Percentiles rank a stretch among this genome's conserved stretches.
Conservation (phyloP, 2,797 vertebrate genomes). For the Acanthornis magna region DNA sequence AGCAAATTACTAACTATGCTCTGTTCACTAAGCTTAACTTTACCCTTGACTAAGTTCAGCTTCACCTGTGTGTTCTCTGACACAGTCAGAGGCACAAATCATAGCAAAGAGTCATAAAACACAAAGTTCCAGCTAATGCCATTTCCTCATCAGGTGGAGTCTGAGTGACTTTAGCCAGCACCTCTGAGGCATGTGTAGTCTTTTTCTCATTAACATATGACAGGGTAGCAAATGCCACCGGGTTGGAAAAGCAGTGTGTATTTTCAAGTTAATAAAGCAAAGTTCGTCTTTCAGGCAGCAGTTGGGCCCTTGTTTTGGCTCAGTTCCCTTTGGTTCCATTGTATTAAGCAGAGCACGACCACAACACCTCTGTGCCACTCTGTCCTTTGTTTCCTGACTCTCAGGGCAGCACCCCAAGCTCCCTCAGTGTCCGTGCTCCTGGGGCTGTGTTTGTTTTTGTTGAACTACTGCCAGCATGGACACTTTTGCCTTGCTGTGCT, state of each 20-base stretch:
- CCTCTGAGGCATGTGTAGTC: neutral
- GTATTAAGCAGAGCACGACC: neutral
- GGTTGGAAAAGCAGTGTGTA: neutral
- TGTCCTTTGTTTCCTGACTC: neutral
- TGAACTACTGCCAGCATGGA: accelerated
- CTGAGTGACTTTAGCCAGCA: neutral
- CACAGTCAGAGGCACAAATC: neutral
- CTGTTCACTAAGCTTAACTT: neutral
- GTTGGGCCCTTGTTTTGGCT: neutral
- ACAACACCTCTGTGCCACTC: accelerated
- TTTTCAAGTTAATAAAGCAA: neutral
- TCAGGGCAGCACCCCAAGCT: neutral
- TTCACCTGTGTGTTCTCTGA: neutral
- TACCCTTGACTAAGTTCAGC: neutral
- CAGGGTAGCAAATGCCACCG: neutral
- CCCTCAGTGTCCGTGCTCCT: neutral
- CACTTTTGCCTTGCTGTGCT: neutral
- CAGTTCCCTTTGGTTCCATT: neutral
- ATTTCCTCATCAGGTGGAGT: neutral
- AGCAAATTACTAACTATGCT: neutral
- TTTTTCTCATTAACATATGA: neutral
- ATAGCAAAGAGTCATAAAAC: neutral
- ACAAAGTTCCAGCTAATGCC: neutral
- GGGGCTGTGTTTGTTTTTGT: neutral
- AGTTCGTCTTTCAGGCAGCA: neutral